Base-by-base conservation (phyloP, 2,888 invertebrate genomes). In the Urechis unicinctus region DNA sequence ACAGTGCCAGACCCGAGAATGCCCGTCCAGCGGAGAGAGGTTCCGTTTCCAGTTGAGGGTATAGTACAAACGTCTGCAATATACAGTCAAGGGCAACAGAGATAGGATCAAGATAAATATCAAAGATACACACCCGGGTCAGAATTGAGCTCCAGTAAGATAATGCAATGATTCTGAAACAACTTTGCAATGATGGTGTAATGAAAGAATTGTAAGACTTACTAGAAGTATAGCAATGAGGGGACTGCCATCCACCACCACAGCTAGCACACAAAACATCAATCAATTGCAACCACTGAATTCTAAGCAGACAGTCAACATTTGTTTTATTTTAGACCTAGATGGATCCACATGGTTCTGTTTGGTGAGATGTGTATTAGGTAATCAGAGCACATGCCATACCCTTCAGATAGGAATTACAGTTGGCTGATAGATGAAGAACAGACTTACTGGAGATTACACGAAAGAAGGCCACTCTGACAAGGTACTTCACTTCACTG, bases 1-100 rank as follows among this genome's bases (percentile, higher is more conserved):
- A 89, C 28, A 91, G 82, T 0, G 90, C 89, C 60, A 91, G 77
- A 1, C 87, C 87, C 24, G 90, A 85, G 73, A 91, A 88, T 45
- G 89, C 84, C 63, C 85, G 85, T 49, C 86, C 85, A 46, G 88
- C 85, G 48, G 85, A 85, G 53, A 86, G 80, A 42, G 81, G 81
- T 54, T 80, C 78, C 28, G 82, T 81, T 70, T 85, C 86, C 51
- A 88, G 70, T 55, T 64, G 53, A 2, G 73, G 66, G 58, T 73
- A 71, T 24, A 73, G 31, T 3, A 67, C 51, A 54, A 75, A 74
- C 9, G 74, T 71, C 75, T 75, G 65, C 17, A 63, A n/a, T 13
- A 49, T 26, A 9, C 9, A 9, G 17, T 17, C 9, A 21, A 13
- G 9, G 9, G 22, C 46, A 21, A 17, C 13, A 13, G 9, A 13